These are phyloP conservation scores for Nannobrachium achirus DNA, from an alignment of 2,113 vertebrate species.

Conservation along the genomic window DNA sequence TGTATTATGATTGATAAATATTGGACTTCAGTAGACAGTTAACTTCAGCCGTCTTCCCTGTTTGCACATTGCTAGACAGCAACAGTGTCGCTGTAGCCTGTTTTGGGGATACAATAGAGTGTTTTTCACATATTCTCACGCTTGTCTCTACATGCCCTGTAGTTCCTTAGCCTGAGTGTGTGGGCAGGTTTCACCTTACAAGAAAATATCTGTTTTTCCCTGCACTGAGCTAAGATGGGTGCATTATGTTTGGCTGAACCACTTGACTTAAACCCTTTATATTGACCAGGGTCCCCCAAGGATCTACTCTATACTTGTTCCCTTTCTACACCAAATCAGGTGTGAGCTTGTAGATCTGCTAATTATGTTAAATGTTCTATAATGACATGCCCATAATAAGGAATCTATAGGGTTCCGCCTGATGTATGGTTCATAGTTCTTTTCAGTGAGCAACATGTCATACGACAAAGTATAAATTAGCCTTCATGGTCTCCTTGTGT, in stretches of 20 bases:
- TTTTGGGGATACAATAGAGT: constrained; percentile 5
- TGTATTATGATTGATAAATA: constrained; percentile 3
- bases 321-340: too few species aligned
- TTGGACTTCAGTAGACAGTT: background rate
- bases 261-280: too few species aligned
- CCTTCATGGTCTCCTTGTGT: too few species aligned
- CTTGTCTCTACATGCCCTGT: constrained; percentile 64
- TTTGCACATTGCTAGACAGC: background rate
- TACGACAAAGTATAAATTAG: too few species aligned
- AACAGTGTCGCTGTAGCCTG: constrained; percentile 2
- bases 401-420: too few species aligned
- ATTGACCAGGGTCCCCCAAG: too few species aligned
- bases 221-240: constrained; percentile 29
- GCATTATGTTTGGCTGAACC: constrained; percentile 4
- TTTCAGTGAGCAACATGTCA: too few species aligned
- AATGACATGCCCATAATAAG: too few species aligned
- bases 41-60: background rate
- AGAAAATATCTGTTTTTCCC: constrained; percentile 40
- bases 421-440: too few species aligned
- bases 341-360: too few species aligned
- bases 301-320: too few species aligned
- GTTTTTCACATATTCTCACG: constrained; percentile 15
- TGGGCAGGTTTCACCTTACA: constrained; percentile 58
- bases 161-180: constrained; percentile 21
- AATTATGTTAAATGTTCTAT: too few species aligned